Conservation (phyloP, 2,797 vertebrate genomes). For the Lateolabrax maculatus region DNA sequence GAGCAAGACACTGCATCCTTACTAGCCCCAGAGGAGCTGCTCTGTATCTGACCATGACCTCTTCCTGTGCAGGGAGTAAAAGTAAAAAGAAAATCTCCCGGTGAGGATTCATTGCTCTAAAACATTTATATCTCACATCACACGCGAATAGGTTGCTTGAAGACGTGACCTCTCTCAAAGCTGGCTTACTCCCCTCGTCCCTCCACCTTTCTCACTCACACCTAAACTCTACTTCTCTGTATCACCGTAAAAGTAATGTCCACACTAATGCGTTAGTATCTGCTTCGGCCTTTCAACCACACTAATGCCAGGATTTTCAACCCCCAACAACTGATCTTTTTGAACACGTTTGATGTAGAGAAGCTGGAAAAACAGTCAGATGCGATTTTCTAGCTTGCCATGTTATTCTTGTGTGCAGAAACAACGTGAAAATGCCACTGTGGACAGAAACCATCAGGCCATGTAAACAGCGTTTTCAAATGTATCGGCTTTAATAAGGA, state of each 20-base stretch:
- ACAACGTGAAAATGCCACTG: neutral
- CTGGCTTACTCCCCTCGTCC: constrained; percentile 20
- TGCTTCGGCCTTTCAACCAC: neutral
- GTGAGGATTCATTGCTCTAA: constrained; percentile 25
- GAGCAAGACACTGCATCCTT: neutral
- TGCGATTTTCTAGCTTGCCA: neutral
- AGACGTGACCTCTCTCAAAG: constrained; percentile 21
- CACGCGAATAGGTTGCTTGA: constrained; percentile 1
- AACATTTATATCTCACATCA: constrained; percentile 16
- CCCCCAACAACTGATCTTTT: neutral
- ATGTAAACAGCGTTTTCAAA: neutral
- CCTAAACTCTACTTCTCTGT: constrained; percentile 35
- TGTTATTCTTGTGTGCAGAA: neutral
- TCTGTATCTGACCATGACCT: constrained; percentile 45
- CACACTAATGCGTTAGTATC: constrained; percentile 1
- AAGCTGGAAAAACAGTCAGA: neutral
- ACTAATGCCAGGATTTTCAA: neutral
- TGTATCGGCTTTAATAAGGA: neutral
- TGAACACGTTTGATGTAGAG: neutral
- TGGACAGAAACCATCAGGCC: neutral
- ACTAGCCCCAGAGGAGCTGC: neutral
- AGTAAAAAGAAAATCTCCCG: constrained; percentile 32
- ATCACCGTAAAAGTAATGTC: constrained; percentile 17
- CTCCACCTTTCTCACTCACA: constrained; percentile 23
- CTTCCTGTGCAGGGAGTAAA: constrained; percentile 2